A percentile compares a stretch with the other conserved stretches of the same genome.
Conservation (phyloP, 2,113 vertebrate genomes). For the Corythoichthys haematopterus region DNA sequence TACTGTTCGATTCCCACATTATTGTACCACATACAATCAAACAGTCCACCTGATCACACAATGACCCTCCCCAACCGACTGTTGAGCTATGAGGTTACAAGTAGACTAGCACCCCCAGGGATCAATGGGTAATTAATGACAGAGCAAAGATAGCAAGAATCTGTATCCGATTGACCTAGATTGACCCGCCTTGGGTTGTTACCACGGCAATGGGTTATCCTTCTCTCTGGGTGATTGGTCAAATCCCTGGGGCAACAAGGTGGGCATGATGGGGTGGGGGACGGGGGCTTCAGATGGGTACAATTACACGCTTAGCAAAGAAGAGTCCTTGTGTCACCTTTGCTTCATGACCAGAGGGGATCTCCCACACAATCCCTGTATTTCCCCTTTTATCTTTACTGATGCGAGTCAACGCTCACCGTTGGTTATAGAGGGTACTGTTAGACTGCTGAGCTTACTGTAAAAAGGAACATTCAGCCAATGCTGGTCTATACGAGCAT, state of each 20-base stretch:
- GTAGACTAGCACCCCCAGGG: slow-evolving; percentile 43
- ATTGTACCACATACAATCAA: slow-evolving; percentile 19
- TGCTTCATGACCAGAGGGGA: slow-evolving; percentile 36
- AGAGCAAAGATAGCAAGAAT: slow-evolving; percentile 49
- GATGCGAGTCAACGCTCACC: not conserved
- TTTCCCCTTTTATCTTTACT: slow-evolving; percentile 19
- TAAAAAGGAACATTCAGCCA: slow-evolving; percentile 18
- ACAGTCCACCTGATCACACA: slow-evolving; percentile 34
- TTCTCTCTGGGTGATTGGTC: slow-evolving; percentile 50
- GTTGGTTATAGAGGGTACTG: slow-evolving; percentile 35
- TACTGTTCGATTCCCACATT: not conserved
- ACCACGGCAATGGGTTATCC: slow-evolving; percentile 40
- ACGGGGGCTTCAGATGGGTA: slow-evolving; percentile 51
- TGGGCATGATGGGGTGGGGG: slow-evolving; percentile 37
- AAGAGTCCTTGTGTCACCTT: slow-evolving; percentile 52
- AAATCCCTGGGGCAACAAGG: slow-evolving; percentile 49
- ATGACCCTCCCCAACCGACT: not conserved
- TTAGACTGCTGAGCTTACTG: slow-evolving; percentile 9
- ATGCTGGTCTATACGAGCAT: not conserved
- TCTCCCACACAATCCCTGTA: not conserved
- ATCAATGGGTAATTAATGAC: slow-evolving; percentile 64
- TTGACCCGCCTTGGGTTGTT: slow-evolving; percentile 54
- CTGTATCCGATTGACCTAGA: slow-evolving; percentile 62
- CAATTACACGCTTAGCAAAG: slow-evolving; percentile 54
- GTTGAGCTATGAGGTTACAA: slow-evolving; percentile 33